A percentile compares a stretch with the other conserved stretches of the same genome.
These are phyloP conservation scores for Chrysodeixis includens DNA, from an alignment of 2,888 invertebrate genomes.

Conservation along the genomic window DNA sequence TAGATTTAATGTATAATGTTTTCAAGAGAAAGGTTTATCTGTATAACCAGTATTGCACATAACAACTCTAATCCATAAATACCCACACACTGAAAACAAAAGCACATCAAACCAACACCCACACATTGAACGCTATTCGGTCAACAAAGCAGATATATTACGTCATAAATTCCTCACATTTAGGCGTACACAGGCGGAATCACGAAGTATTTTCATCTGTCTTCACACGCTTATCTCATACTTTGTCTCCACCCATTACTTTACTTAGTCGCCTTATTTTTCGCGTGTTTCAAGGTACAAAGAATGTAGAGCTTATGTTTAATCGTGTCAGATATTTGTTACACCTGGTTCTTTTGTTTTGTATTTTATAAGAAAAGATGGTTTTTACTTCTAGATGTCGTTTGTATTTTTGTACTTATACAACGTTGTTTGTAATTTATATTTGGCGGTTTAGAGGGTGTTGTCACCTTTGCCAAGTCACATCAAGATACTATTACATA, in stretches of 20 bases:
- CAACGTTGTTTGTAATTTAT: too few species aligned
- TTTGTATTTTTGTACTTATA: too few species aligned
- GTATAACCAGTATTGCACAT: too few species aligned
- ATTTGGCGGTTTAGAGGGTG: too few species aligned
- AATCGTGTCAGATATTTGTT: constrained; percentile 8
- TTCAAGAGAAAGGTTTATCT: too few species aligned
- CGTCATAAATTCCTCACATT: constrained; percentile 41
- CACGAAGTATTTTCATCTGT: constrained; percentile 47
- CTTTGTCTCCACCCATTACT: constrained; percentile 43
- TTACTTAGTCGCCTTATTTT: constrained; percentile 41
- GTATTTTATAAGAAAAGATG: background rate
- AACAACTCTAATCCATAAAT: background rate
- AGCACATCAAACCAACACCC: background rate
- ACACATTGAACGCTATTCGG: background rate
- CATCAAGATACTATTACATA: too few species aligned
- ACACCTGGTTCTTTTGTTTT: constrained; percentile 16
- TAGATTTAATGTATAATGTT: too few species aligned
- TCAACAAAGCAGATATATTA: constrained; percentile 15
- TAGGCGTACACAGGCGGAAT: constrained; percentile 35
- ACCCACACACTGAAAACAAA: background rate
- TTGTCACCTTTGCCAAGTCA: too few species aligned
- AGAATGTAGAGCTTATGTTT: constrained; percentile 35
- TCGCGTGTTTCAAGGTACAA: constrained; percentile 15
- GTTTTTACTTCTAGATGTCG: background rate
- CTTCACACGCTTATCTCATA: constrained; percentile 34